Conservation (phyloP, 2,888 invertebrate genomes). For the Temnothorax rugatulus region DNA sequence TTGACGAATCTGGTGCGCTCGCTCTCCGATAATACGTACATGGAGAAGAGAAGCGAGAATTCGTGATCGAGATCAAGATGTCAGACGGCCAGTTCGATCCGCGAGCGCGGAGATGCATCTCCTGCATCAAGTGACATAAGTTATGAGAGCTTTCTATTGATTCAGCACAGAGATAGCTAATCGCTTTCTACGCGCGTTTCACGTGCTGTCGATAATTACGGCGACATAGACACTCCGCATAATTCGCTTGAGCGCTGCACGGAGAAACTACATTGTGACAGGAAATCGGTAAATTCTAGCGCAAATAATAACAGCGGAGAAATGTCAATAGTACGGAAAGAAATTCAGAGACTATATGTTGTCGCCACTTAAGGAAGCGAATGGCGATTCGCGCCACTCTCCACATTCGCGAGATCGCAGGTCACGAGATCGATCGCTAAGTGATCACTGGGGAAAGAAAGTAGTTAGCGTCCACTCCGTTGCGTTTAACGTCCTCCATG, state of each 20-base stretch:
- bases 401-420: background rate
- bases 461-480: background rate
- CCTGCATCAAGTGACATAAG: constrained; percentile 61
- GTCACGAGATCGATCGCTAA: constrained; percentile 21
- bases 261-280: constrained; percentile 63
- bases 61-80: constrained; percentile 34
- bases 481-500: background rate
- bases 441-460: constrained; percentile 29
- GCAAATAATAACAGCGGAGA: constrained; percentile 32
- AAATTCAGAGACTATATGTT: background rate
- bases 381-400: background rate
- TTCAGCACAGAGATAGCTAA: constrained; percentile 68
- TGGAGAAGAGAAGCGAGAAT: background rate
- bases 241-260: constrained; percentile 60
- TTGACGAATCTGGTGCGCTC: background rate
- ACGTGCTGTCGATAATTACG: constrained; percentile 71
- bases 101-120: background rate
- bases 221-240: constrained; percentile 51
- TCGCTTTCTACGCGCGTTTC: constrained; percentile 76
- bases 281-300: constrained; percentile 63
- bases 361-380: constrained; percentile 15
- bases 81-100: background rate
- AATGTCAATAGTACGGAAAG: constrained; percentile 35
- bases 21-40: background rate
- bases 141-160: constrained; percentile 74